These are phyloP conservation scores for Bedellia somnulentella DNA, from an alignment of 2,888 invertebrate genomes.

Conservation along the genomic window DNA sequence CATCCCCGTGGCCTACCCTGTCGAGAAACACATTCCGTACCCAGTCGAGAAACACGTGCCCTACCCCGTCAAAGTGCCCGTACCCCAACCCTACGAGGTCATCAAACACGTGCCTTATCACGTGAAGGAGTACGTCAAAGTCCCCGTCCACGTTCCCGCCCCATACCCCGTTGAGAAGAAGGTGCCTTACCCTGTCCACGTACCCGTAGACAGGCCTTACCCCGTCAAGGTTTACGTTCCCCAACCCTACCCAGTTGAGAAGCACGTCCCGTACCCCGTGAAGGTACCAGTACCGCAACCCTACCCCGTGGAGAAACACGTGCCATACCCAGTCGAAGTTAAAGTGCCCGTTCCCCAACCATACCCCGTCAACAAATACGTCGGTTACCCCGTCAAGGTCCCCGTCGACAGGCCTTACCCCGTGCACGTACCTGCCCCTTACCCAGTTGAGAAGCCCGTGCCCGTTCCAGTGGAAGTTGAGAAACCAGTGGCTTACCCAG, in stretches of 20 bases:
- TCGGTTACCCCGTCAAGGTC: slow-evolving; percentile 68
- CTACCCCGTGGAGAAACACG: slow-evolving; percentile 76
- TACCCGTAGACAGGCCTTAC: slow-evolving; percentile 75
- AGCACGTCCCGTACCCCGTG: slow-evolving; percentile 73
- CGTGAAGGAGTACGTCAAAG: slow-evolving; percentile 78
- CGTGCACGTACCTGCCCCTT: slow-evolving; percentile 65
- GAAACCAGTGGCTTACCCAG: slow-evolving; percentile 64
- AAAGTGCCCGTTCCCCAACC: slow-evolving; percentile 77
- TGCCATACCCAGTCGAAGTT: slow-evolving; percentile 71
- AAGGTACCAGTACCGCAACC: slow-evolving; percentile 75
- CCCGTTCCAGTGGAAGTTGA: slow-evolving; percentile 65
- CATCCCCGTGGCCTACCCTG: slow-evolving; percentile 65
- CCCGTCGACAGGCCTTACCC: slow-evolving; percentile 71
- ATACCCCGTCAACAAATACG: slow-evolving; percentile 69
- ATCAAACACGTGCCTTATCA: slow-evolving; percentile 69
- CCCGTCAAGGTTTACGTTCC: slow-evolving; percentile 79
- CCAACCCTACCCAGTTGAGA: slow-evolving; percentile 80
- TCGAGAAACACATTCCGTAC: slow-evolving; percentile 65
- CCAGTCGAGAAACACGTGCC: slow-evolving; percentile 68
- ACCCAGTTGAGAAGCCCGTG: slow-evolving; percentile 64
- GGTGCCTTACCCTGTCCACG: slow-evolving; percentile 70
- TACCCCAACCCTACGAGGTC: slow-evolving; percentile 74
- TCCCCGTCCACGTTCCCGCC: slow-evolving; percentile 74
- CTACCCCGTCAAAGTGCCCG: slow-evolving; percentile 68
- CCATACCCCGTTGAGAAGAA: slow-evolving; percentile 80